Base-by-base conservation (phyloP, 2,113 vertebrate species). In the Porphyrio hochstetteri region DNA sequence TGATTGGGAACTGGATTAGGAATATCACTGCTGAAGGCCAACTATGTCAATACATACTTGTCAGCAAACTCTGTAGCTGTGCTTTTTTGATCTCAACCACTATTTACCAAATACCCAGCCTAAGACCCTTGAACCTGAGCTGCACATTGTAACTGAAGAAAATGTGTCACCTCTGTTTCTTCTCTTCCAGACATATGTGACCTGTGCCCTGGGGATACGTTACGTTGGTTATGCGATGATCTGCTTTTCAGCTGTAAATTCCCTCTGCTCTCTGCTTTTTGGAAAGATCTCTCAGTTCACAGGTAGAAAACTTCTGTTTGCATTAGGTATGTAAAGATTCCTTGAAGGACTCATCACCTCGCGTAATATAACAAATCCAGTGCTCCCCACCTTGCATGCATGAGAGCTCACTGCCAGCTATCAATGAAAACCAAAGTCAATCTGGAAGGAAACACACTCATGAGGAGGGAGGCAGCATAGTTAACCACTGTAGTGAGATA, bases 171-270 rank as follows among this genome's bases (percentile, higher is more conserved):
- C 11, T 20, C 71, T 60, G 7, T 67, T 55, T 53, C 10, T 88
- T 83, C 38, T 93, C 64, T 96, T 83, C 17, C 97, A 99, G 99
- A 98, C 98, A 17, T 99, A 99, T 2, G 95, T 98, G 75, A 99
- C 99, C 69, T 99, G 99, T 64, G 98, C 98, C 10, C 93, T 99
- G 93, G 99, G 99, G 72, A 99, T 99, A 97, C 98, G 98, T 27
- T 98, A 92, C 0, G 98, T 99, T 23, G 99, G 99, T 13, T 99
- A 98, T 33, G 97, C 97, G 77, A 99, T 99, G 99, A 99, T 99
- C 97, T 99, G 99, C 95, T 99, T 99, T 64, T 98, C 98, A 11
- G 98, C 98, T 31, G 25, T 98, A 20, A 98, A 99, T 72, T 98
- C 99, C 0, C 48, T 99, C 24, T 98, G 97, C 95, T 99, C 99